Conservation (phyloP, 1,140 invertebrate species). For the Lutraria rhynchaena region DNA sequence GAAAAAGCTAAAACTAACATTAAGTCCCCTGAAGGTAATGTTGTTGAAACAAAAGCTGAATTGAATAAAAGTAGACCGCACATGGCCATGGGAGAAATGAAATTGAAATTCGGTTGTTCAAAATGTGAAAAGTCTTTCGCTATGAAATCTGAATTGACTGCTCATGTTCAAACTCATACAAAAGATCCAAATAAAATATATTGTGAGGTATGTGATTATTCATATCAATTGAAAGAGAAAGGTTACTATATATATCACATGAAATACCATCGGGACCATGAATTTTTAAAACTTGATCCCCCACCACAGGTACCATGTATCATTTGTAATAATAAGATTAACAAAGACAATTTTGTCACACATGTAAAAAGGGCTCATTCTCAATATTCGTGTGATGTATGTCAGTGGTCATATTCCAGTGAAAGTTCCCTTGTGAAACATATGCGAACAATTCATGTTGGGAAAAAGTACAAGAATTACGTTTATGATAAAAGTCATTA, state of each 20-base stretch:
- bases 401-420: slow-evolving; percentile 51
- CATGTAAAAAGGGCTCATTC: slow-evolving; percentile 35
- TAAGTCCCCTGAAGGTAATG: not conserved
- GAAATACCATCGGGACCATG: slow-evolving; percentile 46
- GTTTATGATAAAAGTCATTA: slow-evolving; percentile 37
- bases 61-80: not conserved
- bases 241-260: slow-evolving; percentile 57
- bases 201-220: slow-evolving; percentile 47
- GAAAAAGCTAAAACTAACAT: not conserved
- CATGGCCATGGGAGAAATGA: not conserved
- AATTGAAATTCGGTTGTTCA: slow-evolving; percentile 46
- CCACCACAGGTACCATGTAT: slow-evolving; percentile 29
- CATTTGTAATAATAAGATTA: slow-evolving; percentile 22
- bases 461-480: slow-evolving; percentile 46
- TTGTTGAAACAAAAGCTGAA: slow-evolving; percentile 1
- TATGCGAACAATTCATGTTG: slow-evolving; percentile 37
- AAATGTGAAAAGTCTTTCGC: slow-evolving; percentile 40
- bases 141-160: slow-evolving; percentile 35
- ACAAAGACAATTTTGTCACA: slow-evolving; percentile 36
- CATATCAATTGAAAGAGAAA: slow-evolving; percentile 43
- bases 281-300: not conserved
- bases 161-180: slow-evolving; percentile 30
- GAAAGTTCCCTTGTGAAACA: slow-evolving; percentile 34
- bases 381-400: slow-evolving; percentile 40
- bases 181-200: slow-evolving; percentile 44